Evolutionary conservation across 2,888 invertebrate species (phyloP), one percentile per base, ranked within the genome.

Genomic region (Listrodromus nycthemerus): DNA sequence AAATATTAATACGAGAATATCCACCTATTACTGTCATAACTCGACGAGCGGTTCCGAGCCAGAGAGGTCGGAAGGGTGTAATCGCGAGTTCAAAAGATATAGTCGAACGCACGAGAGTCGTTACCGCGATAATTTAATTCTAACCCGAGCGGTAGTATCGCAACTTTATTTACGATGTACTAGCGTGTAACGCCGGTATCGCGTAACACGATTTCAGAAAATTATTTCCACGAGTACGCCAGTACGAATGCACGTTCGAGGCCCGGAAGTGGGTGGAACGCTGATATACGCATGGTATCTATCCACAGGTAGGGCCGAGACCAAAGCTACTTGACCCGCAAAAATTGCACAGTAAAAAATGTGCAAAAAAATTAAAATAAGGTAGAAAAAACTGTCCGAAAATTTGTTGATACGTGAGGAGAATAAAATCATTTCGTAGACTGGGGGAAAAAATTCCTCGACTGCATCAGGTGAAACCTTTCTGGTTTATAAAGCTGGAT

Each of bases 201-300:
- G 74, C 63, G 74, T 74, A 74, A 74, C 74, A 65, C 74, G 74
- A 74, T 74, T 74, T 74, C 63, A 63, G 74, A 74, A 74, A 65
- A 74, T 74, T 48, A 74, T 74, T 74, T 74, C 30, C 63, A 63
- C 50, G 37, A 50, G 63, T 65, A 19, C 48, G 63, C 6, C 30
- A 65, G 61, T 33, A 30, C 48, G 24, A 74, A 65, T 37, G 37
- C 41, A 45, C 33, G 74, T n/a, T 61, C 19, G 5, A 63, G 48
- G 33, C 33, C 48, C 48, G 74, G 16, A 33, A 65, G 27, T n/a
- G 61, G 30, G 61, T n/a, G 16, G 16, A 30, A 30, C 4, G 27
- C 16, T 30, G 30, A 61, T 27, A 61, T 30, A 61, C 61, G 13
- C 10, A 27, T 61, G 5, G 61, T 30, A 2, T 16, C 10, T 61